Conservation (phyloP, 2,888 invertebrate genomes). For the Palloptera scutellata region DNA sequence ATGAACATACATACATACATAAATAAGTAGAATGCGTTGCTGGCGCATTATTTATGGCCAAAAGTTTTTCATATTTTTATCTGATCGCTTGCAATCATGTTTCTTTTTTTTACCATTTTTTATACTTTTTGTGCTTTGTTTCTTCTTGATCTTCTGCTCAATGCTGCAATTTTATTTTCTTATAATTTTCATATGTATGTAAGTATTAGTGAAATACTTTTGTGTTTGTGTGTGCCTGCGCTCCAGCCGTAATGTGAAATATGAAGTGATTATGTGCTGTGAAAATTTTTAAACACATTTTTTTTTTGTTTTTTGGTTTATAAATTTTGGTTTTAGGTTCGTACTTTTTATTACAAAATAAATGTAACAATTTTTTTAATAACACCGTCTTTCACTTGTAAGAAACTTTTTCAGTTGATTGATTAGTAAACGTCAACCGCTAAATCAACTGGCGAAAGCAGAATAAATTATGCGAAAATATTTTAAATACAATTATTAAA, state of each 20-base stretch:
- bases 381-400: no score
- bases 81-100: slow-evolving; percentile 41
- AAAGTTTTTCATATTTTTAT: slow-evolving; percentile 52
- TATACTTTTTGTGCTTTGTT: background rate
- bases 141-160: background rate
- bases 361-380: no score
- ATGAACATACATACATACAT: background rate
- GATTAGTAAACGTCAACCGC: no score
- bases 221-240: background rate
- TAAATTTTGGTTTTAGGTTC: no score
- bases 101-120: slow-evolving; percentile 7
- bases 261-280: slow-evolving; percentile 30
- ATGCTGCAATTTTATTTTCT: background rate
- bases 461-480: no score
- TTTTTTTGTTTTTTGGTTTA: background rate
- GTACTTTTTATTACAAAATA: no score
- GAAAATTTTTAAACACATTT: no score
- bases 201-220: background rate
- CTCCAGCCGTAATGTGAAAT: slow-evolving; percentile 30
- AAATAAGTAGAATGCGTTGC: background rate
- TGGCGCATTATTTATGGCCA: slow-evolving; percentile 48
- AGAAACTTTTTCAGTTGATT: no score
- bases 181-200: background rate
- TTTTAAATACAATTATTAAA: no score
- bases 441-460: no score